A percentile compares a stretch with the other conserved stretches of the same genome.
Conservation (phyloP, 1,140 invertebrate species). For the Lepidurus arcticus region DNA sequence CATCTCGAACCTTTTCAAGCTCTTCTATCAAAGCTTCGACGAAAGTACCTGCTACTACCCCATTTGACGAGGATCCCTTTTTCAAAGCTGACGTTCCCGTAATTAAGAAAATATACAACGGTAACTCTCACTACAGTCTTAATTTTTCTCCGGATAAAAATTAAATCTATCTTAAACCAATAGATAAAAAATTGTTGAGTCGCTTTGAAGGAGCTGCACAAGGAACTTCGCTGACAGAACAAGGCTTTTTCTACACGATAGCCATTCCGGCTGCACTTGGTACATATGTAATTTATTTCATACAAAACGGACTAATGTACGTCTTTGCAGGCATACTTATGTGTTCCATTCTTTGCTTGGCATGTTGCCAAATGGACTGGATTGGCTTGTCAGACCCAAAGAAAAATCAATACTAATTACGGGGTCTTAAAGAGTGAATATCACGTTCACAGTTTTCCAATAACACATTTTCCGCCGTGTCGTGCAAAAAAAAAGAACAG, state of each 20-base stretch:
- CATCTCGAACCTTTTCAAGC: no score
- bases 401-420: neutral
- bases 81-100: slow-evolving; percentile 2
- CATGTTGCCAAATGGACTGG: neutral
- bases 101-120: neutral
- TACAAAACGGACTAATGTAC: neutral
- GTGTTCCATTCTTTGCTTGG: neutral
- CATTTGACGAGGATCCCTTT: neutral
- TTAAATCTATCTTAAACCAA: neutral
- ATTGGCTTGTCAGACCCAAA: neutral
- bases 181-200: neutral
- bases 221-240: neutral
- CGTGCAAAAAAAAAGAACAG: no score
- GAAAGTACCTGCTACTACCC: neutral
- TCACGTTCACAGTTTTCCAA: neutral
- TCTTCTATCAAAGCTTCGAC: neutral
- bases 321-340: neutral
- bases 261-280: neutral
- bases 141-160: neutral
- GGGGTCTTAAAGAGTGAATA: neutral
- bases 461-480: no score
- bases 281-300: neutral
- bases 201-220: neutral
- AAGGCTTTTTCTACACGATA: neutral
- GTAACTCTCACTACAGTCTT: neutral